phyloP scores from a whole-genome alignment of 2,888 invertebrate genomes.

The Acanthosepion lycidas region DNA sequence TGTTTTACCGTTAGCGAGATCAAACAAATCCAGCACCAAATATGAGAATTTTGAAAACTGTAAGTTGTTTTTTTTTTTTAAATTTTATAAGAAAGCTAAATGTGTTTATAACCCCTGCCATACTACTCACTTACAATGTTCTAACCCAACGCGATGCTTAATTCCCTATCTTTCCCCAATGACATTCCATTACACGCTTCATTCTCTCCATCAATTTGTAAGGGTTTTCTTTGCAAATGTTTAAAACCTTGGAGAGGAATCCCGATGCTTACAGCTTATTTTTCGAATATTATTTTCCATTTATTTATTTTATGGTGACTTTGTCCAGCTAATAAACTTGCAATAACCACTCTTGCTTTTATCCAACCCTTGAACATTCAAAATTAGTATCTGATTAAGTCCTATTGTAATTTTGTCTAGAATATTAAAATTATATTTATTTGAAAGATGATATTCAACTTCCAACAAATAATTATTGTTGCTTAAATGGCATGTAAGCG shows the following conservation, averaged over 20 bases:
- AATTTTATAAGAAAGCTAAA: not conserved
- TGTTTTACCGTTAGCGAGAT: not conserved
- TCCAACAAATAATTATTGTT: not conserved
- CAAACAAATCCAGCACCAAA: not conserved
- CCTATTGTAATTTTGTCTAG: not conserved
- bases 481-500: not conserved
- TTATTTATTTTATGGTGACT: not conserved
- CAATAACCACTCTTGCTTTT: not conserved
- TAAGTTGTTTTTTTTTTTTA: not conserved
- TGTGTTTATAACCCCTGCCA: not conserved
- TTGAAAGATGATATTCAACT: not conserved
- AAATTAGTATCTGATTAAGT: not conserved
- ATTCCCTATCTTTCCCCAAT: not conserved
- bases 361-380: not conserved
- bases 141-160: not conserved
- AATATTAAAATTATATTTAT: not conserved
- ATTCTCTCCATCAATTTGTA: not conserved
- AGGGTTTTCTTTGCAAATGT: not conserved
- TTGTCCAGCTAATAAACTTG: not conserved
- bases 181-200: not conserved
- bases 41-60: conserved; percentile 13
- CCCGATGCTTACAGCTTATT: not conserved
- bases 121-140: not conserved
- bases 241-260: not conserved
- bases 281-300: not conserved